These are phyloP conservation scores for Dipodomys stephensi DNA, from an alignment of 2,113 vertebrate species.

Conservation along the genomic window DNA sequence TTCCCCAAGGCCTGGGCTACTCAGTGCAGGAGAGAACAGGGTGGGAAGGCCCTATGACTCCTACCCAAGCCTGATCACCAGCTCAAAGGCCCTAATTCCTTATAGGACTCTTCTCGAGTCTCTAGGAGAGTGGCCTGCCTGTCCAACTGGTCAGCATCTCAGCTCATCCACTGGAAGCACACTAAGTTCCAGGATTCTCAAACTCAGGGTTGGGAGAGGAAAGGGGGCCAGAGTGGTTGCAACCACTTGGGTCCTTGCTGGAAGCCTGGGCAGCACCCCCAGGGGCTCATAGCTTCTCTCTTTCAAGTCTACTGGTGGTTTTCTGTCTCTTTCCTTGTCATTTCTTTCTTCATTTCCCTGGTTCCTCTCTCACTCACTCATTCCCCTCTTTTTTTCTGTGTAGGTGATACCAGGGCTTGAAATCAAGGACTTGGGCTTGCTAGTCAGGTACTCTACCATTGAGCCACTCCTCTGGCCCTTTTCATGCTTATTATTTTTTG, in stretches of 20 bases:
- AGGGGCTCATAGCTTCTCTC: background rate
- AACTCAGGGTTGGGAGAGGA: background rate
- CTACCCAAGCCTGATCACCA: background rate
- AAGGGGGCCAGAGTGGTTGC: accelerated
- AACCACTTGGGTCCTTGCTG: background rate
- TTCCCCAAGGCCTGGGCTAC: background rate
- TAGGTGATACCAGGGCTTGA: too few species aligned
- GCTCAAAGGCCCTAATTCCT: background rate
- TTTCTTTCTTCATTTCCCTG: too few species aligned
- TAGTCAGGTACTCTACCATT: too few species aligned
- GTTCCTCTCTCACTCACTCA: background rate
- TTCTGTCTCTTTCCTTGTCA: background rate
- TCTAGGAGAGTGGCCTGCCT: background rate
- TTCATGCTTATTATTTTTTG: too few species aligned
- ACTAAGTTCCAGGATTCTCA: background rate
- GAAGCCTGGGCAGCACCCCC: background rate
- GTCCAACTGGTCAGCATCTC: background rate
- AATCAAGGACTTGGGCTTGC: too few species aligned
- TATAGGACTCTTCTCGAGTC: background rate
- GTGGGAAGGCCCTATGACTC: background rate
- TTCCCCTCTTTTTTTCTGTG: too few species aligned
- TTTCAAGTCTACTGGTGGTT: background rate
- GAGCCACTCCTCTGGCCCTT: too few species aligned
- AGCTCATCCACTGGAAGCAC: background rate
- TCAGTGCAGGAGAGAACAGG: background rate